Conservation (phyloP, 2,888 invertebrate genomes). For the Limulus polyphemus region DNA sequence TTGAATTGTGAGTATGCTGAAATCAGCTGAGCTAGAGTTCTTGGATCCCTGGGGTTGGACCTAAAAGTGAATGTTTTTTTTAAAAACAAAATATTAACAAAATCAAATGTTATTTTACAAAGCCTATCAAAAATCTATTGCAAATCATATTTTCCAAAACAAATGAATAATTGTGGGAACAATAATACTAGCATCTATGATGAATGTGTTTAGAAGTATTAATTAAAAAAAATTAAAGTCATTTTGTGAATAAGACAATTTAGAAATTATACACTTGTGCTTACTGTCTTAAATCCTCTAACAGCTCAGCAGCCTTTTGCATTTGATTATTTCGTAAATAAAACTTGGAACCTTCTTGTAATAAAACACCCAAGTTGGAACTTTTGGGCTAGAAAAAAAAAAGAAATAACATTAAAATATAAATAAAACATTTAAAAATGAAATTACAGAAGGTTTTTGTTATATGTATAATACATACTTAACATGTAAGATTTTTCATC, state of each 20-base stretch:
- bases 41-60: slow-evolving; percentile 60
- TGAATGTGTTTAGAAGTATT: too few species aligned
- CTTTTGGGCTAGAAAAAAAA: slow-evolving; percentile 30
- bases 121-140: too few species aligned
- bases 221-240: background rate
- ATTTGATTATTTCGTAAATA: slow-evolving; percentile 63
- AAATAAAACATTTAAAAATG: too few species aligned
- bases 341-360: slow-evolving; percentile 74
- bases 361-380: slow-evolving; percentile 53
- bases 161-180: too few species aligned
- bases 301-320: slow-evolving; percentile 61
- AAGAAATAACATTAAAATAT: slow-evolving; percentile 1
- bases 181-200: too few species aligned
- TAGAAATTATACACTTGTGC: background rate
- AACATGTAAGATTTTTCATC: background rate
- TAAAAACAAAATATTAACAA: too few species aligned
- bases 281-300: slow-evolving; percentile 57
- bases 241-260: background rate
- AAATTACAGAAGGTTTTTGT: too few species aligned
- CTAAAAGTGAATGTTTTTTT: slow-evolving; percentile 27
- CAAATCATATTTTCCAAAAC: too few species aligned
- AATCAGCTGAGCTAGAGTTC: slow-evolving; percentile 75
- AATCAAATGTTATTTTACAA: too few species aligned
- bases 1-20: slow-evolving; percentile 69
- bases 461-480: background rate